A percentile compares a stretch with the other conserved stretches of the same genome.
These are phyloP conservation scores for Tricholaema leucomelas DNA, from an alignment of 2,113 vertebrate species.

Conservation along the genomic window DNA sequence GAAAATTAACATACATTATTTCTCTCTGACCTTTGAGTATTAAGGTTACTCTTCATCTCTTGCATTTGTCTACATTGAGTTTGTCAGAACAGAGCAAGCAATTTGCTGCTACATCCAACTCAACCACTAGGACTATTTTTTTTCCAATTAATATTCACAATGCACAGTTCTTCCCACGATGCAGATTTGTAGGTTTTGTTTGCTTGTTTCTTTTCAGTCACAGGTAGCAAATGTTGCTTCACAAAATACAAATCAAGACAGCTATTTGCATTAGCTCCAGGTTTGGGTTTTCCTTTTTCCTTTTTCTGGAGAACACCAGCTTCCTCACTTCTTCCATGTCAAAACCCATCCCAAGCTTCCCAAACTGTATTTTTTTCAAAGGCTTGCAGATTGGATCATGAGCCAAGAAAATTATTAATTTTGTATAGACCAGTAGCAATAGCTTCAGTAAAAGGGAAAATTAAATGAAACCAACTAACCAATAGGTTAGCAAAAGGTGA, in stretches of 20 bases:
- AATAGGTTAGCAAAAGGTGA: slow-evolving; percentile 45
- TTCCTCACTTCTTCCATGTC: not conserved
- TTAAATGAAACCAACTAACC: slow-evolving; percentile 11
- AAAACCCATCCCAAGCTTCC: not conserved
- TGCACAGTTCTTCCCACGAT: not conserved
- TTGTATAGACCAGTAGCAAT: not conserved
- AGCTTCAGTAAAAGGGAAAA: slow-evolving; percentile 2
- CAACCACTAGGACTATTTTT: not conserved
- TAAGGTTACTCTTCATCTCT: not conserved
- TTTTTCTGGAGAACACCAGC: not conserved
- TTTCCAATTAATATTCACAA: not conserved
- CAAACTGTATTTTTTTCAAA: not conserved
- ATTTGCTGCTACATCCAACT: not conserved
- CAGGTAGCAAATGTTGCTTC: not conserved
- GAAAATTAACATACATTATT: not conserved
- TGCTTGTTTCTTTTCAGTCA: not conserved
- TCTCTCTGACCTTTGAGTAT: not conserved
- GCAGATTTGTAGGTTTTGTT: not conserved
- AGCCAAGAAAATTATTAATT: not conserved
- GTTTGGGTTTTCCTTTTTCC: too few species aligned
- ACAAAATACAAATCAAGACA: not conserved
- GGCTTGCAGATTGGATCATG: not conserved
- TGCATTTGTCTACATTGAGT: not conserved
- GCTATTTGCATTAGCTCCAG: not conserved
- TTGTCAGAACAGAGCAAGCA: not conserved